Evolutionary conservation across 1,140 invertebrate genomes (phyloP), one percentile per base, ranked within the genome.

Genomic region (Piezodorus guildinii): DNA sequence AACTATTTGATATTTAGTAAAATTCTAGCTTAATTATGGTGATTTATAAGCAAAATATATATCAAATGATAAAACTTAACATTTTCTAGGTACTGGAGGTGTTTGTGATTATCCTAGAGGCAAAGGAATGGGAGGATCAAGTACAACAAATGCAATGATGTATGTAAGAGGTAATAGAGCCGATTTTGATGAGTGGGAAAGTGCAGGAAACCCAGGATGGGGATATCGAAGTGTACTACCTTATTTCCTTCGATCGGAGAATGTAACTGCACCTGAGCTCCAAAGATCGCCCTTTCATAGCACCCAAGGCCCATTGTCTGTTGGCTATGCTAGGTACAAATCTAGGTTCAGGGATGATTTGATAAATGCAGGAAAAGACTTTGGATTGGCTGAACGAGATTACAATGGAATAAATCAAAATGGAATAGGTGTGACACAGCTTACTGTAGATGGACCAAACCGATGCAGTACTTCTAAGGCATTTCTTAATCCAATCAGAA

Each of bases 391-490:
- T 59, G 76, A 79, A 2, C 71, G 78, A 8, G 88, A 91, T 70
- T 78, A 86, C 16, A 91, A 92, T 72, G 86, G 87, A 9, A 79
- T 78, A 54, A 81, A 71, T 21, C 85, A 88, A 73, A 83, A 79
- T 44, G 85, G 89, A 63, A 87, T 90, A 68, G 80, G 80, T 0
- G 73, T 78, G n/a, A 79, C 85, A 0, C 84, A 87, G 25, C 21
- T 61, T 77, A 83, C 34, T 87, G 87, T 0, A 72, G 79, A 59
- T 74, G 88, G 66, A 14, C 10, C 60, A 8, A 46, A n/a, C 2
- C 44, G 60, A 25, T 86, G 86, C 60, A 89, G 86, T 68, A 81
- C 85, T 9, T 79, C 77, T 0, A 85, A 84, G 74, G 85, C 85
- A 0, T 68, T 62, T 61, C 30, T 68, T 10, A 71, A 75, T 56